Evolutionary conservation across 53 echinoderm and acorn worm genomes (phyloP).

Genomic region (Luidia sarsii): DNA sequence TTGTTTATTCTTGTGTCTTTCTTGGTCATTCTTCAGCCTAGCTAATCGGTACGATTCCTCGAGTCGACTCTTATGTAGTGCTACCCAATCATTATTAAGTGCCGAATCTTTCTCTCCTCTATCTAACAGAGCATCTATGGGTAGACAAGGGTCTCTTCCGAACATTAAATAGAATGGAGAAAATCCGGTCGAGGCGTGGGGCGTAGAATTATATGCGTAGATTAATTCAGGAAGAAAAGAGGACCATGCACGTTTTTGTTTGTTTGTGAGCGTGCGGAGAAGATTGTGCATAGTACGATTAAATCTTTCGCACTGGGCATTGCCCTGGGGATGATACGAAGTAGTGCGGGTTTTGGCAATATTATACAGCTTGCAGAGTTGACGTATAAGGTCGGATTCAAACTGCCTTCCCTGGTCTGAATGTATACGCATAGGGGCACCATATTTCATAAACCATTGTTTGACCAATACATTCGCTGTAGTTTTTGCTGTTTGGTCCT

Average conservation of each 20-base stretch:
- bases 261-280: conserved; percentile 22
- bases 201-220: conserved; percentile 36
- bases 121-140: conserved; percentile 8
- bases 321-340: conserved; percentile 55
- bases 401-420: conserved; percentile 57
- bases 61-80: not conserved
- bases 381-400: conserved; percentile 11
- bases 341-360: conserved; percentile 33
- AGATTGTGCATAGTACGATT: conserved; percentile 48
- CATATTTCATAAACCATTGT: conserved; percentile 44
- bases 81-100: conserved; percentile 7
- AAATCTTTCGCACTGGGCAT: conserved; percentile 41
- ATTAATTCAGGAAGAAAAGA: conserved; percentile 13
- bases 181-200: conserved; percentile 32
- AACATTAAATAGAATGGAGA: conserved; percentile 43
- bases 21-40: not conserved
- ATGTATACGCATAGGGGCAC: conserved; percentile 29
- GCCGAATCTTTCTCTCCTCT: not conserved
- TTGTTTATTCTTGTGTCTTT: not conserved
- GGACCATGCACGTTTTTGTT: conserved; percentile 27
- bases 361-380: conserved; percentile 21
- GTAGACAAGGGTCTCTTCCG: not conserved
- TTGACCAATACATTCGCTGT: conserved; percentile 37
- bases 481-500: conserved; percentile 50
- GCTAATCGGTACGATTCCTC: conserved; percentile 25